A percentile compares a stretch with the other conserved stretches of the same genome.
Conservation (phyloP, 2,113 vertebrate genomes). For the Nansenia antarctica region DNA sequence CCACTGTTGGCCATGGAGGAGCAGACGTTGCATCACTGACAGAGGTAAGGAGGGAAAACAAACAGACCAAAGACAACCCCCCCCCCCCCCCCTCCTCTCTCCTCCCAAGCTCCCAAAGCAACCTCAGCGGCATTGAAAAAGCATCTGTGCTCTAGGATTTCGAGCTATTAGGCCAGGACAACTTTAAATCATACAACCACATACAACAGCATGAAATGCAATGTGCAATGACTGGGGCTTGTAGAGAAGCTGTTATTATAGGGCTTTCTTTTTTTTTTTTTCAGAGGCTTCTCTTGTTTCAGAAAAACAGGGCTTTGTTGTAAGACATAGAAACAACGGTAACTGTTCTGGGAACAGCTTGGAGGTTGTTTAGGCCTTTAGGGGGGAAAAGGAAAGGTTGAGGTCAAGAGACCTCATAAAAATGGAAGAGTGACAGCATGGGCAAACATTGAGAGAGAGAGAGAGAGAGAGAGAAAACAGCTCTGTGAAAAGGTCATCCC, state of each 20-base stretch:
- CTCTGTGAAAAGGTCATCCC: slow-evolving; percentile 12
- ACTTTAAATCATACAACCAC: slow-evolving; percentile 72
- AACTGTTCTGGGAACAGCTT: slow-evolving; percentile 41
- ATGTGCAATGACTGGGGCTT: slow-evolving; percentile 54
- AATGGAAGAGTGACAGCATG: slow-evolving; percentile 42
- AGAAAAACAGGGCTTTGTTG: slow-evolving; percentile 55
- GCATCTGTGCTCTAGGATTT: slow-evolving; percentile 64
- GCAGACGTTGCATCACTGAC: slow-evolving; percentile 66
- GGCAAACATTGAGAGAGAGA: neutral
- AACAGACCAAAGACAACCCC: slow-evolving; percentile 53
- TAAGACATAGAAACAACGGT: slow-evolving; percentile 51
- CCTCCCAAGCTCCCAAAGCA: slow-evolving; percentile 56
- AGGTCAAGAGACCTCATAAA: slow-evolving; percentile 54
- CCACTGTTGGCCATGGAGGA: slow-evolving; percentile 40
- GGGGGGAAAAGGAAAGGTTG: slow-evolving; percentile 52
- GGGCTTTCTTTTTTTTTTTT: slow-evolving; percentile 38
- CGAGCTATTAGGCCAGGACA: slow-evolving; percentile 55
- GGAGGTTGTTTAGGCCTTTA: slow-evolving; percentile 49
- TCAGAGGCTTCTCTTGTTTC: slow-evolving; percentile 63
- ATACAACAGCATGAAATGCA: slow-evolving; percentile 64
- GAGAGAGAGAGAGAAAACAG: neutral
- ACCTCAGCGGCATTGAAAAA: slow-evolving; percentile 67
- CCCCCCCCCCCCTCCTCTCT: slow-evolving; percentile 43
- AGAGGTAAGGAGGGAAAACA: slow-evolving; percentile 57
- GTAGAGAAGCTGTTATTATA: slow-evolving; percentile 62